These are phyloP conservation scores for Coecobrya sp. DNA, from an alignment of 2,888 invertebrate species.

Conservation along the genomic window DNA sequence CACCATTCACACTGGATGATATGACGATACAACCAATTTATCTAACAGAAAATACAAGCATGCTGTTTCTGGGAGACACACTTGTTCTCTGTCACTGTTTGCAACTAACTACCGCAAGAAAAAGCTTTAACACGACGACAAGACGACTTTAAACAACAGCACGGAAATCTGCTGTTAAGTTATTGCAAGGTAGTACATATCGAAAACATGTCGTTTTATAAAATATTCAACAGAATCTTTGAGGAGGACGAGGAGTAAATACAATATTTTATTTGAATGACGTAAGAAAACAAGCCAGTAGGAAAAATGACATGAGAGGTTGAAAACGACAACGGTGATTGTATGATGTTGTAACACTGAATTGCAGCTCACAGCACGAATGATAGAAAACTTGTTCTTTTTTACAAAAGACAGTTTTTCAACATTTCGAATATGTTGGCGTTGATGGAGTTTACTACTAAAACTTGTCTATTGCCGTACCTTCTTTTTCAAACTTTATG, in stretches of 20 bases:
- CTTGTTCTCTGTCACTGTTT: conserved; percentile 46
- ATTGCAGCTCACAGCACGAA: conserved; percentile 61
- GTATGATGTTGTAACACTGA: conserved; percentile 12
- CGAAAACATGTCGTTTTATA: conserved; percentile 47
- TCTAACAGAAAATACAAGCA: background rate
- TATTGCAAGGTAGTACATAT: conserved; percentile 42
- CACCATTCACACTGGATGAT: conserved; percentile 58
- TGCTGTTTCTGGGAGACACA: conserved; percentile 6
- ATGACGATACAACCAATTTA: conserved; percentile 72
- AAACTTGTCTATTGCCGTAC: conserved; percentile 39
- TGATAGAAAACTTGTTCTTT: conserved; percentile 73
- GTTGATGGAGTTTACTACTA: conserved; percentile 56
- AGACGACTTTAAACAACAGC: background rate
- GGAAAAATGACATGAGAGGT: conserved; percentile 60
- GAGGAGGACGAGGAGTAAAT: conserved; percentile 33
- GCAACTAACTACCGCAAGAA: conserved; percentile 21
- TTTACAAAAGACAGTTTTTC: conserved; percentile 45
- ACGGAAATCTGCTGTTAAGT: background rate
- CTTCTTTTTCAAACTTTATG: conserved; percentile 63
- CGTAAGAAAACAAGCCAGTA: background rate
- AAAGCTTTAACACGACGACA: background rate
- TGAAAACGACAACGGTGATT: conserved; percentile 59
- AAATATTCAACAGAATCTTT: conserved; percentile 55
- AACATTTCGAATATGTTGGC: background rate
- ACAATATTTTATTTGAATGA: conserved; percentile 32